Evolutionary conservation across 2,797 vertebrate genomes (phyloP).

Genomic region (Rhinichthys osculus): DNA sequence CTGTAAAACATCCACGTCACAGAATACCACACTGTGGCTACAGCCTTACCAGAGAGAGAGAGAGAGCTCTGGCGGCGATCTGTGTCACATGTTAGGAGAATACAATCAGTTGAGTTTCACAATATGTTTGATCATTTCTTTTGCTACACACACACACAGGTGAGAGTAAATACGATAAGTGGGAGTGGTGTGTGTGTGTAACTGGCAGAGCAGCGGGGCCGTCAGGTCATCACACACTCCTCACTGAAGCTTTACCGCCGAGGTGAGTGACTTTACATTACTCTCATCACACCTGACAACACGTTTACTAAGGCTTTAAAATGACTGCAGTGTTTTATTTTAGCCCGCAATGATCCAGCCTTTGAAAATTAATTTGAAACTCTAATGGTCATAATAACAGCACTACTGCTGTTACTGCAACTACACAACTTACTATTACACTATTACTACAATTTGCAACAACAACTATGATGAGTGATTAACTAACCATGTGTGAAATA

Average conservation of each 20-base stretch:
- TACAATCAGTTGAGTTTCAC: background rate
- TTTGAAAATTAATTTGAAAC: background rate
- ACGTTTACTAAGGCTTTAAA: background rate
- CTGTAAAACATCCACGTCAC: too few relatives aligned
- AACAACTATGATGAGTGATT: background rate
- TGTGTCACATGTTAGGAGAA: background rate
- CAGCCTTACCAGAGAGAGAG: background rate
- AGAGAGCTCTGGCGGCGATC: background rate
- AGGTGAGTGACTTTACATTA: slow-evolving; percentile 70
- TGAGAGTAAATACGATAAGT: slow-evolving; percentile 55
- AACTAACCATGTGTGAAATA: background rate
- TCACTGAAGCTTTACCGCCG: slow-evolving; percentile 21
- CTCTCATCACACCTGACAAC: background rate
- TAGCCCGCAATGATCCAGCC: background rate
- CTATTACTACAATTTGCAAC: background rate
- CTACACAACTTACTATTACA: background rate
- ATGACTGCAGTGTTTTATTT: background rate
- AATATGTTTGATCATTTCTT: background rate
- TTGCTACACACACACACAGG: background rate
- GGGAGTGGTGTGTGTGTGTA: slow-evolving; percentile 71
- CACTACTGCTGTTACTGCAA: background rate
- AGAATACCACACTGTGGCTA: too few relatives aligned
- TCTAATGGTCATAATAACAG: background rate
- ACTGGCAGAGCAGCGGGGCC: slow-evolving; percentile 66
- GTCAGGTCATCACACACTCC: background rate